phyloP scores from a whole-genome alignment of 2,888 invertebrate genomes.

The Anodontia alba region DNA sequence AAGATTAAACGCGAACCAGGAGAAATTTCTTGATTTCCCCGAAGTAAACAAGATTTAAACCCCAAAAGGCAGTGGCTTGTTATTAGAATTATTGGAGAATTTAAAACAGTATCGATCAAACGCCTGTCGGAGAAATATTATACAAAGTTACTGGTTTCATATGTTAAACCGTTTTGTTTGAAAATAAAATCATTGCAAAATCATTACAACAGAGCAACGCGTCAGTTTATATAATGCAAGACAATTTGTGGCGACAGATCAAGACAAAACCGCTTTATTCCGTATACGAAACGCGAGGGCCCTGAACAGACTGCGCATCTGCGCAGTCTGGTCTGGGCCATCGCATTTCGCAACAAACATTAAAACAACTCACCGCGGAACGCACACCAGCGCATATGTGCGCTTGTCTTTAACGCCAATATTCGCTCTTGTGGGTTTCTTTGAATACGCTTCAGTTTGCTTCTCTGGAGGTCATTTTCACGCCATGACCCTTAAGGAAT shows the following conservation, averaged over 20 bases:
- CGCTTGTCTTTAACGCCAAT: no score
- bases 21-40: conserved; percentile 15
- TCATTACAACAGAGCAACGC: background rate
- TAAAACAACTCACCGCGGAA: no score
- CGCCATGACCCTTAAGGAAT: background rate
- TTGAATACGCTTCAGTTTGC: no score
- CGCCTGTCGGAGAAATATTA: conserved; percentile 5
- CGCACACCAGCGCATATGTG: no score
- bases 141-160: background rate
- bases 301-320: no score
- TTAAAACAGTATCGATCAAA: conserved; percentile 18
- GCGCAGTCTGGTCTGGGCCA: no score
- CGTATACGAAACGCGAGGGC: no score
- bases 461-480: background rate
- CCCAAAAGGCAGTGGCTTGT: conserved; percentile 29
- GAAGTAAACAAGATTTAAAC: conserved; percentile 14
- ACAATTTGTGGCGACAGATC: background rate
- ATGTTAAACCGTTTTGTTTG: conserved; percentile 17
- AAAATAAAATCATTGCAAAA: conserved; percentile 13
- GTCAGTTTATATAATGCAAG: conserved; percentile 1
- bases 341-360: no score
- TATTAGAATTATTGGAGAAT: conserved; percentile 35
- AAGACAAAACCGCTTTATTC: no score
- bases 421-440: no score
- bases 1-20: conserved; percentile 9